A percentile compares a stretch with the other conserved stretches of the same genome.
Conservation (phyloP, 2,113 vertebrate species). For the Columba janthina region DNA sequence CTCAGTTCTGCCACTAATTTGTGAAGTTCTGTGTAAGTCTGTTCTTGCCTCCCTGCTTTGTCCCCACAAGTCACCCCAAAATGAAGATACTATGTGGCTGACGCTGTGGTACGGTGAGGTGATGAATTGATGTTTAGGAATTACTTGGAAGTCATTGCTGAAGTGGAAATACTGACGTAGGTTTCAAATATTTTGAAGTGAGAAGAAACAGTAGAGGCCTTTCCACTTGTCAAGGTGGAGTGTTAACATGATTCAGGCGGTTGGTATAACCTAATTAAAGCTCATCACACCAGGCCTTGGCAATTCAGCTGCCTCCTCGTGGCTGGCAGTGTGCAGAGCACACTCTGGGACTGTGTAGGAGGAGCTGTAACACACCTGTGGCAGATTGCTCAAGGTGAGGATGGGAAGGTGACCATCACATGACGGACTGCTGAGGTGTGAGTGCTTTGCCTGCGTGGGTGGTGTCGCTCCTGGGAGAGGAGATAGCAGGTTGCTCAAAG, state of each 20-base stretch:
- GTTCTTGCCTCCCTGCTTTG: background rate
- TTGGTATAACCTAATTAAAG: background rate
- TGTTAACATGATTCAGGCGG: background rate
- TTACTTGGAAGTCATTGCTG: background rate
- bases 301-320: background rate
- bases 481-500: background rate
- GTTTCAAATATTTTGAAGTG: background rate
- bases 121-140: background rate
- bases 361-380: background rate
- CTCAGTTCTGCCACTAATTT: background rate
- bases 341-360: background rate
- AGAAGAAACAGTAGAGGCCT: background rate
- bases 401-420: background rate
- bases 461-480: background rate
- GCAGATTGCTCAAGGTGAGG: background rate
- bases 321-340: background rate
- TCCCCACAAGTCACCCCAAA: background rate
- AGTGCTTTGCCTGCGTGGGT: rapidly evolving
- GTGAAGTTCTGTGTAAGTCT: background rate
- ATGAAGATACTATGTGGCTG: background rate
- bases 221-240: background rate
- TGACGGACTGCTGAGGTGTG: background rate
- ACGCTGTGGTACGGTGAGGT: rapidly evolving
- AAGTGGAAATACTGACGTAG: background rate
- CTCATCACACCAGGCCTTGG: background rate